Evolutionary conservation across 30 jellyfish, hydroid and myxozoan genomes (phyloP).

Genomic region (Hydractinia echinata): DNA sequence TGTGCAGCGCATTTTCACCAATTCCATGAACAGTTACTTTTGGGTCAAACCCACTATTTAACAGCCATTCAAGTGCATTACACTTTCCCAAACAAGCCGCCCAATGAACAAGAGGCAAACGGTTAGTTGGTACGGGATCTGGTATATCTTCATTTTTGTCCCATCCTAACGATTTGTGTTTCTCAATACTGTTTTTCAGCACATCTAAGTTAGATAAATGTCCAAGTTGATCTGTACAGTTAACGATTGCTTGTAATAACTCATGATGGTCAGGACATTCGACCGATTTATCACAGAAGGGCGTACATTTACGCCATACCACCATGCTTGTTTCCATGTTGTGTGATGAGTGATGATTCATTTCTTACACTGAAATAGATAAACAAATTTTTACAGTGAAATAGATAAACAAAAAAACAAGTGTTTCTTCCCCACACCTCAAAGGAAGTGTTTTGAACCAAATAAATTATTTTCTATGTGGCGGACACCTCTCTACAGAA

Average conservation of each 20-base stretch:
- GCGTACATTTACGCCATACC: constrained; percentile 97
- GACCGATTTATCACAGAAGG: constrained; percentile 88
- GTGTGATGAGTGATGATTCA: background rate
- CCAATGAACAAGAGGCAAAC: constrained; percentile 94
- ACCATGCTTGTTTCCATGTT: constrained; percentile 40
- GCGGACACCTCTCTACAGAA: too few relatives aligned
- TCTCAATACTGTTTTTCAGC: constrained; percentile 73
- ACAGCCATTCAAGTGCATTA: constrained; percentile 95
- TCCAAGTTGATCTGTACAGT: constrained; percentile 95
- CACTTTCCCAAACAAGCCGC: constrained; percentile 96
- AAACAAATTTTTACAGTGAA: background rate
- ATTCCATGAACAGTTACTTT: constrained; percentile 66
- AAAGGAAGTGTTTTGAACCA: too few relatives aligned
- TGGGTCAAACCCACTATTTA: constrained; percentile 75
- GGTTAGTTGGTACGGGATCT: constrained; percentile 76
- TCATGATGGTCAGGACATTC: constrained; percentile 99
- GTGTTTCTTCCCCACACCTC: too few relatives aligned
- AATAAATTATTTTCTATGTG: too few relatives aligned
- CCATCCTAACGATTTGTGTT: constrained; percentile 84
- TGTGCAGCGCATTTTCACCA: constrained; percentile 91
- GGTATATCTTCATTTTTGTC: constrained; percentile 76
- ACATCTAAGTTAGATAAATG: constrained; percentile 84
- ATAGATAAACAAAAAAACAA: background rate
- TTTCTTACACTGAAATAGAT: background rate
- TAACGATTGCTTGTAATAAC: constrained; percentile 82